Base-by-base conservation (phyloP, 2,797 vertebrate genomes). In the Morus bassanus region DNA sequence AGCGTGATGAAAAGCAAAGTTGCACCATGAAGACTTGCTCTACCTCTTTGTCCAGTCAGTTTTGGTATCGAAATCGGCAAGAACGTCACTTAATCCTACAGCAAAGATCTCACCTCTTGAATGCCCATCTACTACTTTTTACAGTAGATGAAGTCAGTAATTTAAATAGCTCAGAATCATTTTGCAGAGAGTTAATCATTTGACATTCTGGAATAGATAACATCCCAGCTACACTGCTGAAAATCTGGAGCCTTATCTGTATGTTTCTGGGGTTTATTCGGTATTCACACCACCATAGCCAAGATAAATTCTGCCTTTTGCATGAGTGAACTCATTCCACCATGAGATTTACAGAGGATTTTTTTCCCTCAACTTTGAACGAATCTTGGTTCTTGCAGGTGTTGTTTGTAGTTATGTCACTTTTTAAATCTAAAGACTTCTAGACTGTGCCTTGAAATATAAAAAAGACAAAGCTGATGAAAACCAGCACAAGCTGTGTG, bases 401-500 rank as follows among this genome's bases (percentile, higher is more conserved):
- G 94, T 76, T 31, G 67, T 61, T 93, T 75, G 65, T 30, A 21
- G 7, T 78, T 94, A 59, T 2, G 11, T 46, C 1, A 5, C 27
- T 80, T 68, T 67, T 81, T 25, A 87, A 73, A 83, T n/a, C 50
- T 64, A 53, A 75, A 93, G 31, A 60, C 68, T 85, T 64, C 31
- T 72, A 33, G 24, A 35, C 54, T 41, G 48, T 81, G 89, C 51
- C 76, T 85, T 89, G 82, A 89, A 92, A 81, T 54, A 89, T 3
- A 80, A 91, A 85, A 93, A 93, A 83, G 78, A 85, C 64, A 85
- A 75, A 80, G 75, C 61, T 93, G 92, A 96, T 85, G 73, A 82
- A 93, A 92, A 92, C 67, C 92, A 95, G 89, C 61, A 78, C 85
- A 85, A 85, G 91, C 65, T 89, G n/a, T 30, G 27, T 81, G 80